A percentile compares a stretch with the other conserved stretches of the same genome.
These are phyloP conservation scores for Eilema depressum DNA, from an alignment of 2,888 invertebrate genomes.

Conservation along the genomic window DNA sequence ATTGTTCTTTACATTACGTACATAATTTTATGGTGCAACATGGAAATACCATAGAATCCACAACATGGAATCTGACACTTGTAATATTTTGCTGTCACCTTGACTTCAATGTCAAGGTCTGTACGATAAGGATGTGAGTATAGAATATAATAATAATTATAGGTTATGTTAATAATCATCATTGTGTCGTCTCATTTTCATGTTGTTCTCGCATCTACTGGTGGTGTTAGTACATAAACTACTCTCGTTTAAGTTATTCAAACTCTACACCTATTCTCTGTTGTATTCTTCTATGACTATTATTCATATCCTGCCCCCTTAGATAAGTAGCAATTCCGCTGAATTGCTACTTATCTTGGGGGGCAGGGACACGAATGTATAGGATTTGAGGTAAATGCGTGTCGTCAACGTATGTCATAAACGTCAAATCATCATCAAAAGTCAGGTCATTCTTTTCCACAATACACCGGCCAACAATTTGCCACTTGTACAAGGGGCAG, in stretches of 20 bases:
- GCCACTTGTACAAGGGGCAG: too few relatives aligned
- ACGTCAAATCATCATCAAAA: too few relatives aligned
- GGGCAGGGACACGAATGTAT: too few relatives aligned
- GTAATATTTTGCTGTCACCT: constrained; percentile 16
- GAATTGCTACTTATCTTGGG: too few relatives aligned
- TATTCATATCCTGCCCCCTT: too few relatives aligned
- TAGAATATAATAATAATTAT: constrained; percentile 31
- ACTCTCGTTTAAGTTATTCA: not conserved
- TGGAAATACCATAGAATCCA: constrained; percentile 8
- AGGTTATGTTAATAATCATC: constrained; percentile 17
- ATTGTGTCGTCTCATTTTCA: constrained; percentile 19
- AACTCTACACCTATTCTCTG: not conserved
- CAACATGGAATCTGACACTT: constrained; percentile 11
- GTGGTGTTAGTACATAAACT: not conserved
- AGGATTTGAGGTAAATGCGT: too few relatives aligned
- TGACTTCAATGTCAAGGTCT: constrained; percentile 29
- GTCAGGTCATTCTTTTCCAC: too few relatives aligned
- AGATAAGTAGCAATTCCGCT: too few relatives aligned
- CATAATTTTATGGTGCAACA: not conserved
- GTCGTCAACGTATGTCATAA: too few relatives aligned
- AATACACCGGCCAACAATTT: too few relatives aligned
- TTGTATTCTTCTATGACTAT: too few relatives aligned
- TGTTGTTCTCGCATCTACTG: constrained; percentile 21
- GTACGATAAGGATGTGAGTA: constrained; percentile 20
- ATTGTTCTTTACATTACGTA: not conserved